phyloP scores from a whole-genome alignment of 2,888 invertebrate species.

The Sphaerolaimus hirsutus region DNA sequence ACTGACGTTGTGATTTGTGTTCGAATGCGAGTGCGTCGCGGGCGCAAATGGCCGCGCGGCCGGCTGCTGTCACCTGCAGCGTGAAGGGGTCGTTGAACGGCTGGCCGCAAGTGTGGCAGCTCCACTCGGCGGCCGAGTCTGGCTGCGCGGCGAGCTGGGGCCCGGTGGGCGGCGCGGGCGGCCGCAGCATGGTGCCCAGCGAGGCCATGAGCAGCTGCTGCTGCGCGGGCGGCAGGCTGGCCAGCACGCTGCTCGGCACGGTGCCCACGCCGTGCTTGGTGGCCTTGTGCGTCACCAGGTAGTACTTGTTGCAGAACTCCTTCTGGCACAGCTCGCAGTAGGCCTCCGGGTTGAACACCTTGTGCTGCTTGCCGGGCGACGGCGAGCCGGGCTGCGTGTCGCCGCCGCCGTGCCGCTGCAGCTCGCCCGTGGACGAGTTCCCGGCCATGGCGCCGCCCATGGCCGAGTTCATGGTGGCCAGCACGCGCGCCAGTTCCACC shows the following conservation, averaged over 20 bases:
- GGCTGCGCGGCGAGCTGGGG: neutral
- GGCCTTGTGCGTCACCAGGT: conserved; percentile 85
- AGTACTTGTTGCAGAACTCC: conserved; percentile 95
- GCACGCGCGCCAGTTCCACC: no score
- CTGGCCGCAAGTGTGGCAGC: conserved; percentile 3
- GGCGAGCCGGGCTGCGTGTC: no score
- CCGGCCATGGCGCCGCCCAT: no score
- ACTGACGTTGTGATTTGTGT: no score
- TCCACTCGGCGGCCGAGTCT: neutral
- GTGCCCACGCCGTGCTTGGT: conserved; percentile 66
- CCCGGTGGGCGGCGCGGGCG: neutral
- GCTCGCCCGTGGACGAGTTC: no score
- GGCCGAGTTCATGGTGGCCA: no score
- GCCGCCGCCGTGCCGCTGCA: no score
- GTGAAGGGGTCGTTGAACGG: neutral
- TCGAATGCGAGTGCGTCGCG: no score
- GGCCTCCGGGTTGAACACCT: conserved; percentile 56
- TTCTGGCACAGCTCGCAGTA: conserved; percentile 77
- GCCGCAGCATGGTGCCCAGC: neutral
- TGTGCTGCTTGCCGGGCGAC: no score
- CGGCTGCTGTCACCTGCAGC: conserved; percentile 1
- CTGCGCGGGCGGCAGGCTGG: no score
- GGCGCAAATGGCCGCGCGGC: neutral
- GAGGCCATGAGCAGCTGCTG: neutral
- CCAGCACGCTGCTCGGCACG: neutral